Conservation (phyloP, 2,797 vertebrate species). For the Melanotaenia nigrans region DNA sequence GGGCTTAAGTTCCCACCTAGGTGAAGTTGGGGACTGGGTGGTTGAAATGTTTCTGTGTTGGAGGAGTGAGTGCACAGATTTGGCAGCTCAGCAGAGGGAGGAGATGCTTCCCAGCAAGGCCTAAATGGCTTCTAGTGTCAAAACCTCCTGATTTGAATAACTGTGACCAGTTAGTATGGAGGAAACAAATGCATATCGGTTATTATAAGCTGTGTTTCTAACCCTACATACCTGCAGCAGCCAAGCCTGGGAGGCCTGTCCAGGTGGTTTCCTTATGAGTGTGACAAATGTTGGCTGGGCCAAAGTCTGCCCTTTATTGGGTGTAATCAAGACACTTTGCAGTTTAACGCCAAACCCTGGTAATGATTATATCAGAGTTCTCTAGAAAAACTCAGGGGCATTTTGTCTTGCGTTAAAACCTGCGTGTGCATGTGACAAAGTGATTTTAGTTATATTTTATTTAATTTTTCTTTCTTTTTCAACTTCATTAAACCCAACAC, state of each 20-base stretch:
- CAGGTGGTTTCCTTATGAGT: slow-evolving; percentile 24
- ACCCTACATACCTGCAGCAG: slow-evolving; percentile 7
- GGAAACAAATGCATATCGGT: slow-evolving; percentile 37
- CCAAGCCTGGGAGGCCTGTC: slow-evolving; percentile 9
- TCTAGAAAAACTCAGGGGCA: slow-evolving; percentile 3
- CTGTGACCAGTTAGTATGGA: slow-evolving; percentile 43
- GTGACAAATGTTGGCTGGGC: slow-evolving; percentile 40
- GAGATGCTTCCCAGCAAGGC: slow-evolving; percentile 30
- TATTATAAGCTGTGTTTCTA: not conserved
- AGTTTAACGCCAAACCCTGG: slow-evolving; percentile 38
- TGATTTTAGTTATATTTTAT: not conserved
- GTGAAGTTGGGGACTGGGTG: slow-evolving; percentile 38
- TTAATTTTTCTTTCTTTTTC: not conserved
- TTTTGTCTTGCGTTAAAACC: not conserved
- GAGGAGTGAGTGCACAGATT: slow-evolving; percentile 63
- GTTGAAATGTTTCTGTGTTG: not conserved
- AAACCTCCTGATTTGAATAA: slow-evolving; percentile 72
- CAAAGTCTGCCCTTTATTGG: slow-evolving; percentile 75
- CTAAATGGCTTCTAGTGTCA: slow-evolving; percentile 9
- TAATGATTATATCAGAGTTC: slow-evolving; percentile 52
- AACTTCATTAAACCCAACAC: not conserved
- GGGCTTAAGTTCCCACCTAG: slow-evolving; percentile 53
- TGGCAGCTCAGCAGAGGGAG: slow-evolving; percentile 33
- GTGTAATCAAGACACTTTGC: slow-evolving; percentile 40
- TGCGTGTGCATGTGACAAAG: slow-evolving; percentile 2